Evolutionary conservation across 2,797 vertebrate genomes (phyloP).

Genomic region (Mormyrus proboscirostris): DNA sequence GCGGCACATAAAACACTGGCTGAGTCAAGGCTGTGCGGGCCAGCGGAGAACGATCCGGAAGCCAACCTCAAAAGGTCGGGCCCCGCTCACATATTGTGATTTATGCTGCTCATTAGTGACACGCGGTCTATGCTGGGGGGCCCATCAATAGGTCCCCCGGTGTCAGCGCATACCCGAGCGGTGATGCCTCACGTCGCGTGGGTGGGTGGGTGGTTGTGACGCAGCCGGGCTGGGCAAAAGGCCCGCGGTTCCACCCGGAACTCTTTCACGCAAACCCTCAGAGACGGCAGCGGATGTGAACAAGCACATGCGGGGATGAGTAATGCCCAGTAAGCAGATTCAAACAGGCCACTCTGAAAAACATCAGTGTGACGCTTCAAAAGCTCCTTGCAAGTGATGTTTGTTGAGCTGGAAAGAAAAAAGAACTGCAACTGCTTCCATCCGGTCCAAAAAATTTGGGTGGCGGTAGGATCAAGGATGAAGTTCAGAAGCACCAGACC

Average conservation of each 20-base stretch:
- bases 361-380: background rate
- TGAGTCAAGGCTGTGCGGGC: constrained; percentile 16
- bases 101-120: background rate
- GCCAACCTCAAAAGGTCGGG: background rate
- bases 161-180: constrained; percentile 13
- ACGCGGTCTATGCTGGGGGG: background rate
- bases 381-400: background rate
- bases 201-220: background rate
- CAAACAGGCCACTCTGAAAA: constrained; percentile 6
- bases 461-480: background rate
- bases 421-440: background rate
- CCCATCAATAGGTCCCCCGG: background rate
- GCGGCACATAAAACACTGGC: background rate
- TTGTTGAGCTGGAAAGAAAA: background rate
- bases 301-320: background rate
- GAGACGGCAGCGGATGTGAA: background rate
- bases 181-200: background rate
- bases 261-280: background rate
- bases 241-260: background rate
- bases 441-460: background rate
- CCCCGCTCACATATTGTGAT: background rate
- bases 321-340: constrained; percentile 4
- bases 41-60: constrained; percentile 17
- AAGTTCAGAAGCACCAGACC: background rate
- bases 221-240: background rate